Percentiles rank a stretch among this genome's conserved stretches.
Conservation (phyloP, 2,113 vertebrate species). For the Hypocryptadius cinnamomeus region DNA sequence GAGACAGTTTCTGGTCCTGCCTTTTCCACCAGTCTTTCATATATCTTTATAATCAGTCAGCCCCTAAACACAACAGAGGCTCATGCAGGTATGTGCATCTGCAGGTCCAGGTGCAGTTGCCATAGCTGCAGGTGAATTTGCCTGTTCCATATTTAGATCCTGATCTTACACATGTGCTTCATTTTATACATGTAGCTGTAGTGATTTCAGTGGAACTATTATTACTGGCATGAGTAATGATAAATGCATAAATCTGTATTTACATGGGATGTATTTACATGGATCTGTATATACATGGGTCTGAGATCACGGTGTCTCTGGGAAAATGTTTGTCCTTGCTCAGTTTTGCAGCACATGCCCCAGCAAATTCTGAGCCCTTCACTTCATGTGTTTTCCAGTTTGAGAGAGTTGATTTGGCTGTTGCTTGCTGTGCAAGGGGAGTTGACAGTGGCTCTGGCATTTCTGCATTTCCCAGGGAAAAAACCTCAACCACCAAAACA, state of each 20-base stretch:
- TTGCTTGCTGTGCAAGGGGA: neutral
- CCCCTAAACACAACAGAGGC: neutral
- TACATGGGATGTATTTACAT: slow-evolving; percentile 45
- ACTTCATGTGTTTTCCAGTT: neutral
- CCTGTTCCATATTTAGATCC: slow-evolving; percentile 37
- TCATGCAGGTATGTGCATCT: neutral
- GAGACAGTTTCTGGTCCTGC: neutral
- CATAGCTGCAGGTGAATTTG: slow-evolving; percentile 27
- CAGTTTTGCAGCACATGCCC: neutral
- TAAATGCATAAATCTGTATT: slow-evolving; percentile 31
- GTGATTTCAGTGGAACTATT: slow-evolving; percentile 32
- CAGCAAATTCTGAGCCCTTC: neutral
- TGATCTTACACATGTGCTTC: neutral
- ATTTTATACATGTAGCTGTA: neutral
- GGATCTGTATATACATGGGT: slow-evolving; percentile 14
- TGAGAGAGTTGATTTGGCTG: neutral
- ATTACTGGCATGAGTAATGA: slow-evolving; percentile 43
- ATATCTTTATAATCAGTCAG: neutral
- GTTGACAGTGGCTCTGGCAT: neutral
- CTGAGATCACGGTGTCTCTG: neutral
- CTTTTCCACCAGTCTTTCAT: neutral
- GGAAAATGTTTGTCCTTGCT: neutral
- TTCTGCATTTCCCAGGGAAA: neutral
- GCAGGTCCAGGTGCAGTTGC: neutral
- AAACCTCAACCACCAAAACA: neutral